Evolutionary conservation across 2,797 vertebrate genomes (phyloP).

Genomic region (Onychomys leucogaster): DNA sequence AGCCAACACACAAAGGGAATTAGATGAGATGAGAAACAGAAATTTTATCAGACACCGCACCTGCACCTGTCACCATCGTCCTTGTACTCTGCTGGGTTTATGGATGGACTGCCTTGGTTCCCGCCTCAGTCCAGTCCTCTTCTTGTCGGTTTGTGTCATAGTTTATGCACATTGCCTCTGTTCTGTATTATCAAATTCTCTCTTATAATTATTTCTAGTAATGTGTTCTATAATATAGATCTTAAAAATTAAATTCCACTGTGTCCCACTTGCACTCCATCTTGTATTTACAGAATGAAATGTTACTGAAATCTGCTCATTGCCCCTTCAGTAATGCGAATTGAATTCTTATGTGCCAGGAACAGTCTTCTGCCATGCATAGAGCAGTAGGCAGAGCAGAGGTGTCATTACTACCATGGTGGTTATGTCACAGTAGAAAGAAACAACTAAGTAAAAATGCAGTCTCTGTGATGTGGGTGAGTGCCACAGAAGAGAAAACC

Average conservation of each 20-base stretch:
- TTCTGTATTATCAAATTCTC: not conserved
- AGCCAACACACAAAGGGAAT: conserved; percentile 27
- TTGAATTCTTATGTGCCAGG: not conserved
- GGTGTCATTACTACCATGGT: rapidly evolving
- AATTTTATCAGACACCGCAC: not conserved
- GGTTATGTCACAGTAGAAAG: not conserved
- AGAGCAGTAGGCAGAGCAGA: not conserved
- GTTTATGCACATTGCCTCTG: not conserved
- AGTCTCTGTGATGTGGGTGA: not conserved
- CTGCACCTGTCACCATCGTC: not conserved
- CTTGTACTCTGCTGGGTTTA: not conserved
- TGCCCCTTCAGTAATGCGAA: not conserved
- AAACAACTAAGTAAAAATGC: not conserved
- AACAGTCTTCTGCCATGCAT: not conserved
- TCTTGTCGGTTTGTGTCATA: not conserved
- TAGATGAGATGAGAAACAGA: not conserved
- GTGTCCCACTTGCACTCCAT: not conserved
- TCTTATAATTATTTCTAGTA: not conserved
- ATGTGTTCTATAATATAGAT: not conserved
- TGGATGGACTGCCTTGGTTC: not conserved
- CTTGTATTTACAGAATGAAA: conserved; percentile 1
- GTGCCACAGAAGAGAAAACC: not conserved
- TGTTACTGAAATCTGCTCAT: not conserved
- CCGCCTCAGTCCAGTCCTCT: not conserved
- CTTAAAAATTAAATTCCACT: conserved; percentile 22